Base-by-base conservation (phyloP, 2,888 invertebrate genomes). In the Hirudinaria manillensis region DNA sequence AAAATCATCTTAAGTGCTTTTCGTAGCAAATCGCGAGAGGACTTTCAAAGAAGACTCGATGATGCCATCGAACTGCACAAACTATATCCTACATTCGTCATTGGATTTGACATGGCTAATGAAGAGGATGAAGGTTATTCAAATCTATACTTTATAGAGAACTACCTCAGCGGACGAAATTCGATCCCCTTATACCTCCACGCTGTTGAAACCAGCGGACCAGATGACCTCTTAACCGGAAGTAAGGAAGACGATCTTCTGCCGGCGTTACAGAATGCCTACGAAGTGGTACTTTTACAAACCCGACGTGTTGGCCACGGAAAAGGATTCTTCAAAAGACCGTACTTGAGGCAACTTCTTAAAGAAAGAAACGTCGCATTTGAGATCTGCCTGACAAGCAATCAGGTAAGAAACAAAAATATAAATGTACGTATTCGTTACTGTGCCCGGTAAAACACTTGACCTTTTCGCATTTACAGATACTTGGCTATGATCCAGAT, bases 291-390 rank as follows among this genome's bases (percentile, higher is more conserved):
- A 10, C 76, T 81, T 27, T 76, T 80, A n/a, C 76, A 77, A 27
- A 74, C 79, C 19, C 77, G 74, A n/a, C 76, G 81, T 0, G 70
- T 81, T 16, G 80, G 80, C 16, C 80, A 81, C 72, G 80, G 79
- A 16, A 51, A 79, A 10, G 80, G 77, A 10, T 78, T 77, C 53
- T 45, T 77, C 24, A 80, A 79, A 74, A 79, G 77, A 71, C 81
- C 80, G 3, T 79, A 78, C 38, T 73, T 80, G 16, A 51, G 76
- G n/a, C 4, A 76, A 16, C 36, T 73, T 27, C 24, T 73, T 6
- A 73, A 73, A 38, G 34, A 56, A 38, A 70, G 75, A n/a, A 51
- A 74, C n/a, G 76, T 78, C n/a, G 79, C 79, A 19, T 70, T 80
- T 29, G 80, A 80, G 72, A 55, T 75, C 16, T 80, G 79, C 67